Evolutionary conservation across 2,888 invertebrate genomes (phyloP).

Genomic region (Rutpela maculata): DNA sequence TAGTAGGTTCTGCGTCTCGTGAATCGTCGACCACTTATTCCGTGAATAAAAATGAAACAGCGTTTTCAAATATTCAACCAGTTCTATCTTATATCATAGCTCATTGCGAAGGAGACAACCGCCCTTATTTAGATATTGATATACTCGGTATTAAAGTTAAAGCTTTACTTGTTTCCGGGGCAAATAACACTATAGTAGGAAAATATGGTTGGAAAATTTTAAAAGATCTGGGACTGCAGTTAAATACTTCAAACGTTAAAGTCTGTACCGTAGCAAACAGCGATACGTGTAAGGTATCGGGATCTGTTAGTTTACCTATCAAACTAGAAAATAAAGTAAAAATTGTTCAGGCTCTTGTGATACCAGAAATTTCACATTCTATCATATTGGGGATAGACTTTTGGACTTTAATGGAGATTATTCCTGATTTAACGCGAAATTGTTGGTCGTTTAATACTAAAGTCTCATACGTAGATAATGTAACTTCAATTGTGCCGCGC

Average conservation of each 20-base stretch:
- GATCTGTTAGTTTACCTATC: not conserved
- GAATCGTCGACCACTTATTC: not conserved
- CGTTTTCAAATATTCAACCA: not conserved
- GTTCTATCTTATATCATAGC: constrained; percentile 18
- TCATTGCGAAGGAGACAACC: constrained; percentile 30
- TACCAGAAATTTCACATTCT: not conserved
- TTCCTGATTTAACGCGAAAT: too few relatives aligned
- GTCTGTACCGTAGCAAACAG: not conserved
- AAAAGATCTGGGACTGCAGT: not conserved
- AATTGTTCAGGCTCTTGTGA: not conserved
- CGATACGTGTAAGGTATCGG: not conserved
- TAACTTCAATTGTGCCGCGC: too few relatives aligned
- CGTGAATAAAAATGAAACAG: not conserved
- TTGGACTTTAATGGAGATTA: too few relatives aligned
- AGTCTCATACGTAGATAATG: too few relatives aligned
- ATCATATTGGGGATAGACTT: too few relatives aligned
- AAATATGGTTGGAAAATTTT: constrained; percentile 30
- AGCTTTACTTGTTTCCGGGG: constrained; percentile 36
- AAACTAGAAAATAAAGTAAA: not conserved
- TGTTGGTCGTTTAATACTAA: too few relatives aligned
- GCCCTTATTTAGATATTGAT: constrained; percentile 37
- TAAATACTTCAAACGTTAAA: not conserved
- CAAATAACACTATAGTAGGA: constrained; percentile 34
- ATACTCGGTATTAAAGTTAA: constrained; percentile 26
- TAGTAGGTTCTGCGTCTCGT: constrained; percentile 4